Conservation (phyloP, 2,797 vertebrate species). For the Notolepis coatsorum region DNA sequence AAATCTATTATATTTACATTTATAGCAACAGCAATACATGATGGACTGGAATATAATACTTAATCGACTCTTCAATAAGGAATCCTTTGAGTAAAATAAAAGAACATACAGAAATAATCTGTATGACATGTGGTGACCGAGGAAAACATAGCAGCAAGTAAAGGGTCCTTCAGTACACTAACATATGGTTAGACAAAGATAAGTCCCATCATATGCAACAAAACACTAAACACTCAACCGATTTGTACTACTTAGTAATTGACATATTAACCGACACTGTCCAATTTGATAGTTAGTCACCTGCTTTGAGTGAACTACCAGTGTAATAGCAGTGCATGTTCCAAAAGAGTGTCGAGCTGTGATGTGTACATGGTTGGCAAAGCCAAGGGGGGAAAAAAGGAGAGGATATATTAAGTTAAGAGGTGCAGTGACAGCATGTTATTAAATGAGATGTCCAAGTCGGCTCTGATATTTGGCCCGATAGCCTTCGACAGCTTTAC, state of each 20-base stretch:
- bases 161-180: slow-evolving; percentile 56
- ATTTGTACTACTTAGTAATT: slow-evolving; percentile 30
- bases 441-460: slow-evolving; percentile 12
- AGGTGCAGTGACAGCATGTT: not conserved
- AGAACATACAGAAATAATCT: slow-evolving; percentile 29
- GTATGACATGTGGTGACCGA: slow-evolving; percentile 42
- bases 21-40: slow-evolving; percentile 49
- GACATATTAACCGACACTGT: slow-evolving; percentile 44
- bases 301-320: slow-evolving; percentile 18
- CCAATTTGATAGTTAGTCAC: slow-evolving; percentile 22
- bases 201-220: slow-evolving; percentile 20
- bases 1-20: slow-evolving; percentile 61
- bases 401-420: slow-evolving; percentile 16
- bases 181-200: slow-evolving; percentile 37
- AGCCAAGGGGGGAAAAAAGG: not conserved
- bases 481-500: slow-evolving; percentile 48
- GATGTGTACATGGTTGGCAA: slow-evolving; percentile 4
- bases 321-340: slow-evolving; percentile 16
- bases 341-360: slow-evolving; percentile 21
- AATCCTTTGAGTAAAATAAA: slow-evolving; percentile 39
- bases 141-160: slow-evolving; percentile 67
- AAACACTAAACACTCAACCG: slow-evolving; percentile 28
- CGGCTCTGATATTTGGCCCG: slow-evolving; percentile 51
- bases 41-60: slow-evolving; percentile 36
- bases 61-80: slow-evolving; percentile 42